Percentiles rank a stretch among this genome's conserved stretches.
phyloP scores from a whole-genome alignment of 2,888 invertebrate genomes.

The Meganola albula region DNA sequence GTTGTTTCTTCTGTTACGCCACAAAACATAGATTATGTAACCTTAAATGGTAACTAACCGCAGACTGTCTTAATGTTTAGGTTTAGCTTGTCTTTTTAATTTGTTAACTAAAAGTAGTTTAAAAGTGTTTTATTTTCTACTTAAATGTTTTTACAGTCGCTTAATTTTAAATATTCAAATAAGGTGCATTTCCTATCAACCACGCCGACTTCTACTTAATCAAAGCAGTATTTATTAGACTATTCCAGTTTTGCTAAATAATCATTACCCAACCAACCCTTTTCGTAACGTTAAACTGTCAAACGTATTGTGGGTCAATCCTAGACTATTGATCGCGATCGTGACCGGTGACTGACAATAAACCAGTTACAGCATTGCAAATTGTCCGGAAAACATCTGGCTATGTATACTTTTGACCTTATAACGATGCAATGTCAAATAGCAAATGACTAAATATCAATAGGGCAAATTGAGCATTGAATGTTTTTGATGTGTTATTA shows the following conservation, averaged over 20 bases:
- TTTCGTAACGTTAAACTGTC: slow-evolving; percentile 28
- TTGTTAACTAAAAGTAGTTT: slow-evolving; percentile 10
- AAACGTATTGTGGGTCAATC: slow-evolving; percentile 39
- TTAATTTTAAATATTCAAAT: too few species aligned
- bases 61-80: slow-evolving; percentile 14
- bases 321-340: slow-evolving; percentile 57
- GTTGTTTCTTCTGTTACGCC: slow-evolving; percentile 36
- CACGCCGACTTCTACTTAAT: too few species aligned
- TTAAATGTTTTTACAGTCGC: too few species aligned
- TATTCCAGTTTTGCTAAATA: slow-evolving; percentile 19
- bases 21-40: slow-evolving; percentile 31
- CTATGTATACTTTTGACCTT: slow-evolving; percentile 42
- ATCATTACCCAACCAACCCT: slow-evolving; percentile 24
- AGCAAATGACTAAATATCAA: slow-evolving; percentile 13
- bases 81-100: slow-evolving; percentile 16
- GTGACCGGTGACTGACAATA: slow-evolving; percentile 58
- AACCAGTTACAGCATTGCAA: slow-evolving; percentile 40
- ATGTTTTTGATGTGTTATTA: too few species aligned
- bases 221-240: too few species aligned
- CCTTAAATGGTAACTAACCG: slow-evolving; percentile 25
- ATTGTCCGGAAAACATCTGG: slow-evolving; percentile 50
- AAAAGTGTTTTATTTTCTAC: too few species aligned
- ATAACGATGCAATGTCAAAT: slow-evolving; percentile 42
- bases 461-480: background rate
- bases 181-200: too few species aligned